These are phyloP conservation scores for Phania funesta DNA, from an alignment of 2,888 invertebrate species.

Conservation along the genomic window DNA sequence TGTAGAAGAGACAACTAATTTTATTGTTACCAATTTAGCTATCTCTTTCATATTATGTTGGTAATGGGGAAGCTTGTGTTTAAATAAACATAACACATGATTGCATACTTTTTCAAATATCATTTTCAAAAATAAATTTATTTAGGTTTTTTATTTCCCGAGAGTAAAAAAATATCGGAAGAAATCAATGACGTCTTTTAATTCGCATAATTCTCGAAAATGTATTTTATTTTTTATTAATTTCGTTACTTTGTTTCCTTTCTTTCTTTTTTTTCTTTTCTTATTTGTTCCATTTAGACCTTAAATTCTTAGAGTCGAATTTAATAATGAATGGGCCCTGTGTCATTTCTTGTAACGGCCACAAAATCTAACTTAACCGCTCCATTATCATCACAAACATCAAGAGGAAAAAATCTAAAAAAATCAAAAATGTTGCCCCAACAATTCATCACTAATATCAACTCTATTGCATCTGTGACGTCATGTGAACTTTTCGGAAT, in stretches of 20 bases:
- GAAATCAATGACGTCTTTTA: not conserved
- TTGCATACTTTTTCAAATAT: no score
- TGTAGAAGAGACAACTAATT: no score
- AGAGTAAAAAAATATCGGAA: no score
- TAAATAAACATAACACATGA: no score
- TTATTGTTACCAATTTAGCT: no score
- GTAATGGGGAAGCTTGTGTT: no score
- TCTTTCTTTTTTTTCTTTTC: slow-evolving; percentile 58
- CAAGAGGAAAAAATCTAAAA: not conserved
- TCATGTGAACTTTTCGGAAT: slow-evolving; percentile 37
- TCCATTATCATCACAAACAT: not conserved
- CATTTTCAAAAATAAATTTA: no score
- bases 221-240: slow-evolving; percentile 48
- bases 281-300: slow-evolving; percentile 76
- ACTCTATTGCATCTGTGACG: slow-evolving; percentile 9
- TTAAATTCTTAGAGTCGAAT: slow-evolving; percentile 69
- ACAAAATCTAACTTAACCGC: not conserved
- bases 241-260: slow-evolving; percentile 50
- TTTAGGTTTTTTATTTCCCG: no score
- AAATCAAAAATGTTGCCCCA: not conserved
- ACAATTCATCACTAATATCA: not conserved
- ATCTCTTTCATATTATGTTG: no score
- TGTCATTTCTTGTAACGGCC: not conserved
- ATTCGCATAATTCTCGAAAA: no score
- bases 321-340: not conserved